phyloP scores from a whole-genome alignment of 2,113 vertebrate genomes.

The Ptyas mucosa region DNA sequence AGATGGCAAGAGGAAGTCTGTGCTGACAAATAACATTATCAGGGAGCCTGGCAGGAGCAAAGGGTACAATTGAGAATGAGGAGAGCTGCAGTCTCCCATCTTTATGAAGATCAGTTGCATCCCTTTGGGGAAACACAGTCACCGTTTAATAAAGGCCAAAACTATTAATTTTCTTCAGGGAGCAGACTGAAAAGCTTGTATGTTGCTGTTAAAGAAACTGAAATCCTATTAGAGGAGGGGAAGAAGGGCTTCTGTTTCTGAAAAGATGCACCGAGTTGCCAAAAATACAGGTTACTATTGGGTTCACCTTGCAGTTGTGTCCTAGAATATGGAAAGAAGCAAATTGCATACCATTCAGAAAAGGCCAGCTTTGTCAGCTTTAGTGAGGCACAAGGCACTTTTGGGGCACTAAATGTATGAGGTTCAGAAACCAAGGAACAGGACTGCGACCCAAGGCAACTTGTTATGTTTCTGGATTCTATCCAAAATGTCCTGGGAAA shows the following conservation, averaged over 20 bases:
- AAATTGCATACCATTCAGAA: not conserved
- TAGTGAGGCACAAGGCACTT: not conserved
- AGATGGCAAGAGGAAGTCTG: constrained; percentile 3
- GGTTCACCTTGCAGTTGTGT: not conserved
- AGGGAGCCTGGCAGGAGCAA: no score
- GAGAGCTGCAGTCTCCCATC: not conserved
- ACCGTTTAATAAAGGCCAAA: not conserved
- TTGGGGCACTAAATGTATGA: not conserved
- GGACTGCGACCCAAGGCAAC: not conserved
- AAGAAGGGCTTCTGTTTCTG: not conserved
- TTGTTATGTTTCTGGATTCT: not conserved
- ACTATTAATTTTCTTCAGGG: not conserved
- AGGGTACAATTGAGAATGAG: not conserved
- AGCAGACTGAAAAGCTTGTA: not conserved
- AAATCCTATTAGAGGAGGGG: not conserved
- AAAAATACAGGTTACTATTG: not conserved
- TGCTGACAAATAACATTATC: not conserved
- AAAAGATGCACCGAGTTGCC: not conserved
- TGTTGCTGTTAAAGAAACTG: not conserved
- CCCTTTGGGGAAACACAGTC: not conserved
- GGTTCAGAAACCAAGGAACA: not conserved
- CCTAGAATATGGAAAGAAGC: not conserved
- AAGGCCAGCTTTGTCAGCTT: not conserved
- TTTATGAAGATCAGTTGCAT: not conserved
- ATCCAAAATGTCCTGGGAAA: not conserved